phyloP scores from a whole-genome alignment of 2,113 vertebrate genomes.

The Chroicocephalus ridibundus region DNA sequence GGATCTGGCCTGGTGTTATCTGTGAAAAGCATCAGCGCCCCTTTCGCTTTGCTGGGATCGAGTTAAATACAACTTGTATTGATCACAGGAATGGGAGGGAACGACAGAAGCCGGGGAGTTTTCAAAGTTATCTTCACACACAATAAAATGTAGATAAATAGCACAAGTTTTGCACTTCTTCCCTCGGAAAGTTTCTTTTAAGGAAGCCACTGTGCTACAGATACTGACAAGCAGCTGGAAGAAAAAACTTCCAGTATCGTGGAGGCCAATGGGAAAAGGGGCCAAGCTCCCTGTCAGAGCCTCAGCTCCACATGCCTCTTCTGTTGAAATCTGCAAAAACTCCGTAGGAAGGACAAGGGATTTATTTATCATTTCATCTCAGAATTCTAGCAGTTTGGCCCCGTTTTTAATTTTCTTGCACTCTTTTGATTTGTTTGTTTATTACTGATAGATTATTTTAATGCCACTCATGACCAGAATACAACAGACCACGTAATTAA shows the following conservation, averaged over 20 bases:
- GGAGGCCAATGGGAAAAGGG: background rate
- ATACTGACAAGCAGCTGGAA: slow-evolving; percentile 32
- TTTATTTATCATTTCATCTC: slow-evolving; percentile 11
- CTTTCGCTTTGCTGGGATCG: background rate
- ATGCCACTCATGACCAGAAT: slow-evolving; percentile 3
- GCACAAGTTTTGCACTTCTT: background rate
- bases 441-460: background rate
- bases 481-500: background rate
- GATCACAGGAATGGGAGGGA: background rate
- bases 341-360: background rate
- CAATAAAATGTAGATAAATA: background rate
- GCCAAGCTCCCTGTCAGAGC: background rate
- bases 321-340: background rate
- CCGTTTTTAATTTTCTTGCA: background rate
- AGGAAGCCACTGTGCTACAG: slow-evolving; percentile 26
- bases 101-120: background rate
- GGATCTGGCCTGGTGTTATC: background rate
- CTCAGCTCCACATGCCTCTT: background rate
- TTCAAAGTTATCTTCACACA: background rate
- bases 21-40: background rate
- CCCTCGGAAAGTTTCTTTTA: background rate
- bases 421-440: background rate
- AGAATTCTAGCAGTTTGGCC: background rate
- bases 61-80: background rate
- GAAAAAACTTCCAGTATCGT: background rate